Evolutionary conservation across 2,797 vertebrate genomes (phyloP), one percentile per base, ranked within the genome.

Genomic region (Anolis apletophallus): DNA sequence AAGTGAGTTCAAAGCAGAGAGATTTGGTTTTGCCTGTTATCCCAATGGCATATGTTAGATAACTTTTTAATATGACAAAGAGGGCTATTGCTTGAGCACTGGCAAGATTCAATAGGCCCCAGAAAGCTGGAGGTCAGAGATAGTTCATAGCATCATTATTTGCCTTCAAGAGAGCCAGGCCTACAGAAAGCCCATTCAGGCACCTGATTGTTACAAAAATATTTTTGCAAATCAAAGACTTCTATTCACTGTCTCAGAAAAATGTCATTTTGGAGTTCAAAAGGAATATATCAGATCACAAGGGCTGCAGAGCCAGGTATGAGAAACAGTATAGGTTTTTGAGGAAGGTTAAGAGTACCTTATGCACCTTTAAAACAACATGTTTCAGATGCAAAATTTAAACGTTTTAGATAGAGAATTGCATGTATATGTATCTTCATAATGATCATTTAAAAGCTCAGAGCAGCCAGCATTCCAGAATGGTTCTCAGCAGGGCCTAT

Each of bases 391-490:
- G 86, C 90, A 86, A 86, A 92, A 85, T 83, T 93, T 94, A 93
- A 73, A 89, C 88, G 93, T 94, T 92, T 94, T 91, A 90, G 94
- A 90, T 91, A 92, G 87, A 87, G 85, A 16, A 92, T 94, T 88
- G 90, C 64, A 69, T 78, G 54, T 34, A 29, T 72, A 10, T 40
- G 32, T 23, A 61, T 54, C 81, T 84, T 83, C 5, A 94, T 94
- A 95, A 93, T 90, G 91, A 80, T 94, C 92, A 95, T 94, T 93
- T 93, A 84, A 90, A 90, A 93, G 89, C 79, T 86, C 86, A 72
- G 82, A 91, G 91, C 89, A 92, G 93, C 84, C 91, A 94, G 91
- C 92, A 89, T 95, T 95, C 93, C 91, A 91, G 95, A 94, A 93
- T 84, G 71, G 89, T 85, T 92, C 94, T 78, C 94, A 94, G 90